Evolutionary conservation across 2,888 invertebrate genomes (phyloP).

Genomic region (Pecten maximus): DNA sequence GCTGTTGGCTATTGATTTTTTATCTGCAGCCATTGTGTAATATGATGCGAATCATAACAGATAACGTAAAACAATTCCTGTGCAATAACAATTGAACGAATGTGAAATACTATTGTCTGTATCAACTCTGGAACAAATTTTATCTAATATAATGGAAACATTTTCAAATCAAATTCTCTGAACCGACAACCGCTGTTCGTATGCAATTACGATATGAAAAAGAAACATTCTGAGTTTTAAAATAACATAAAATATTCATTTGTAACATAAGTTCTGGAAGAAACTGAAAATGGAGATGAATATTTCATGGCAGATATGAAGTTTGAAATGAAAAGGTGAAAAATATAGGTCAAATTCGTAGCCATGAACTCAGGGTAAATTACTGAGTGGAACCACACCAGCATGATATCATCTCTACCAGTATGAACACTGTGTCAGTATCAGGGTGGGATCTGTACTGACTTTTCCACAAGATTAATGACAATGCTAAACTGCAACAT

Average conservation of each 20-base stretch:
- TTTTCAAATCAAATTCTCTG: neutral
- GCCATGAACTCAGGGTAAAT: neutral
- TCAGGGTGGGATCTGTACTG: neutral
- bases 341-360: neutral
- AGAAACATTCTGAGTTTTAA: neutral
- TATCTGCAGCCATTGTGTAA: neutral
- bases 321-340: neutral
- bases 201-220: neutral
- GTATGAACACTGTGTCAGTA: too few relatives aligned
- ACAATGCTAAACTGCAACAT: too few relatives aligned
- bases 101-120: neutral
- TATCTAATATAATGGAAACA: neutral
- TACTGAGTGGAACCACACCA: too few relatives aligned
- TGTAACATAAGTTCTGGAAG: neutral
- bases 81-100: neutral
- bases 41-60: neutral
- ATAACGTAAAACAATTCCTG: neutral
- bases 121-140: neutral
- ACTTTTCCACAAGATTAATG: neutral
- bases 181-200: neutral
- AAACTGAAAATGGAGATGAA: neutral
- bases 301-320: neutral
- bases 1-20: neutral
- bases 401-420: too few relatives aligned
- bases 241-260: neutral